Evolutionary conservation across 1,140 invertebrate species (phyloP), one percentile per base, ranked within the genome.

Genomic region (Subanguina moxae): DNA sequence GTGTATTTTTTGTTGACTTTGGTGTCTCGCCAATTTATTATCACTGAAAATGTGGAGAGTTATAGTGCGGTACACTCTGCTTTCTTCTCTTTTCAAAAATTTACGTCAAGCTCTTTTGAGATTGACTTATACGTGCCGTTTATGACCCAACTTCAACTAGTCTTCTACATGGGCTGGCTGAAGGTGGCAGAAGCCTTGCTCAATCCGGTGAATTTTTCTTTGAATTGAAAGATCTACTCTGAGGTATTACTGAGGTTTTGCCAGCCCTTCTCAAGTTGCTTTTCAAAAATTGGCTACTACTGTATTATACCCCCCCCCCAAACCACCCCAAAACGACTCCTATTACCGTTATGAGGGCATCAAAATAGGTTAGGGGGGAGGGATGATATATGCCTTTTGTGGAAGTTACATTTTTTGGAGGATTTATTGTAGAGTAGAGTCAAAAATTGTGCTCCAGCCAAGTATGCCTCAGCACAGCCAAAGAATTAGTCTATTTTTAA

Each of bases 1-100:
- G 69, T 77, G 45, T 77, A 77, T 56, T 77, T 77, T 70, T 43
- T 74, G 15, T 62, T 77, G 48, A 77, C 75, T 46, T 28, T 77
- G 9, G 57, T 77, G 19, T 72, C 67, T 15, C 64, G 75, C 7
- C 75, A 77, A 58, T 77, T 67, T 15, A 67, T 74, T 19, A 56
- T 70, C 8, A 64, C 48, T 25, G 66, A 48, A 58, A 48, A 65
- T 46, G 38, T 46, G 11, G 57, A 46, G 5, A 69, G 58, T 28
- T 27, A 62, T n/a, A 28, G 27, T 25, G 32, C 28, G 25, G 62
- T 48, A 21, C n/a, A 21, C 23, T 7, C 3, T 52, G 3, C 17
- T 5, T 25, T 52, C 48, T 52, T 52, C 23, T 52, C 17, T 7
- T 7, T 21, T n/a, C 27, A 62, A 48, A 42, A 65, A 65, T 65